These are phyloP conservation scores for Brachyptera putata DNA, from an alignment of 2,888 invertebrate species.

Conservation along the genomic window DNA sequence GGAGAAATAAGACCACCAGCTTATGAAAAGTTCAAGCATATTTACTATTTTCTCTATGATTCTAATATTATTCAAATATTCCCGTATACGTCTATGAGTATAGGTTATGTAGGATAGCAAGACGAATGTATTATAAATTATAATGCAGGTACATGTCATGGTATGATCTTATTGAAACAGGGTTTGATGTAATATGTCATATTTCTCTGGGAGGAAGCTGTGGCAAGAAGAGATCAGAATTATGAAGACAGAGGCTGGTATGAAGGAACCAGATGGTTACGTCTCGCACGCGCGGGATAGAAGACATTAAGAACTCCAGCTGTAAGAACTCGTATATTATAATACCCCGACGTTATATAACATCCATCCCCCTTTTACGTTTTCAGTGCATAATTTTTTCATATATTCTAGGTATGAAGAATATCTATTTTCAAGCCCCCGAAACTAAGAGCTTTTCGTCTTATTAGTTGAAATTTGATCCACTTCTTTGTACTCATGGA, in stretches of 20 bases:
- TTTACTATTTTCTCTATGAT: slow-evolving; percentile 3
- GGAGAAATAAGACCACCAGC: too few relatives aligned
- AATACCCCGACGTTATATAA: too few relatives aligned
- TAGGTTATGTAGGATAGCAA: background rate
- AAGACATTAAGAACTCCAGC: background rate
- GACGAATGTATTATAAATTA: background rate
- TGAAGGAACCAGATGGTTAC: background rate
- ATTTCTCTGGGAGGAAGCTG: background rate
- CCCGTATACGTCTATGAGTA: background rate
- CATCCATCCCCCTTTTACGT: background rate
- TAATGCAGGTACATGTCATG: background rate
- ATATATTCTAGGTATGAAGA: background rate
- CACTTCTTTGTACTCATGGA: too few relatives aligned
- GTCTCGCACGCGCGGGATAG: too few relatives aligned
- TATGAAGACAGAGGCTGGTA: slow-evolving; percentile 1
- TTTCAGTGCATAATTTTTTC: background rate
- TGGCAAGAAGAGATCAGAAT: background rate
- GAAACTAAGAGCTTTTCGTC: too few relatives aligned
- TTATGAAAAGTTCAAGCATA: slow-evolving; percentile 14
- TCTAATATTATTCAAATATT: slow-evolving; percentile 18
- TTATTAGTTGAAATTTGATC: too few relatives aligned
- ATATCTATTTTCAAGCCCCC: too few relatives aligned
- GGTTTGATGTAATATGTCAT: slow-evolving; percentile 3
- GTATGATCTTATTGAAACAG: background rate
- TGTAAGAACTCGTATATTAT: background rate